Evolutionary conservation across 2,113 vertebrate genomes (phyloP).

Genomic region (Lycaon pictus): DNA sequence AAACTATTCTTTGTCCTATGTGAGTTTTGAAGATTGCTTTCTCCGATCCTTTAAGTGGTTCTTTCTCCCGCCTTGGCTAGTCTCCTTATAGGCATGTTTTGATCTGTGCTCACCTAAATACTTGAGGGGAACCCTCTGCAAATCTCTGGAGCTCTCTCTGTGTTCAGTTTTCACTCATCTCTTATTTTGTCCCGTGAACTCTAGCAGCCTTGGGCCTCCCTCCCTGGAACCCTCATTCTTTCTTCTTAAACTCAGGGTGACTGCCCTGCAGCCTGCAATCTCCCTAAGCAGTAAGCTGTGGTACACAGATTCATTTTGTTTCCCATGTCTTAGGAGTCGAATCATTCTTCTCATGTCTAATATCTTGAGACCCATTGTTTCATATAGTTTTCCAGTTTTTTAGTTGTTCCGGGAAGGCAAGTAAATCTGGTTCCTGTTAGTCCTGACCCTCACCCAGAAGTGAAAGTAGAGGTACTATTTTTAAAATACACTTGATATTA

Average conservation of each 20-base stretch:
- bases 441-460: not conserved
- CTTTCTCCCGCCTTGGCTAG: not conserved
- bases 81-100: not conserved
- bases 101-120: not conserved
- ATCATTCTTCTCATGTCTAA: not conserved
- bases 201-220: not conserved
- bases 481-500: not conserved
- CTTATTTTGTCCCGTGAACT: not conserved
- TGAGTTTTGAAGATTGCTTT: constrained; percentile 22
- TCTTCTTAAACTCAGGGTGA: not conserved
- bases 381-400: not conserved
- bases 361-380: not conserved
- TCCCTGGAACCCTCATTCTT: not conserved
- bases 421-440: not conserved
- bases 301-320: not conserved
- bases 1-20: not conserved
- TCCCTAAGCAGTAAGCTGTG: not conserved
- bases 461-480: not conserved
- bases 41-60: not conserved
- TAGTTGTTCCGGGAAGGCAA: not conserved
- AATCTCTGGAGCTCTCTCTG: not conserved
- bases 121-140: not conserved
- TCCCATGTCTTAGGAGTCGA: not conserved
- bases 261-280: not conserved
- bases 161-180: not conserved